Evolutionary conservation across 2,888 invertebrate species (phyloP).

Genomic region (Monoplex corrugatus): DNA sequence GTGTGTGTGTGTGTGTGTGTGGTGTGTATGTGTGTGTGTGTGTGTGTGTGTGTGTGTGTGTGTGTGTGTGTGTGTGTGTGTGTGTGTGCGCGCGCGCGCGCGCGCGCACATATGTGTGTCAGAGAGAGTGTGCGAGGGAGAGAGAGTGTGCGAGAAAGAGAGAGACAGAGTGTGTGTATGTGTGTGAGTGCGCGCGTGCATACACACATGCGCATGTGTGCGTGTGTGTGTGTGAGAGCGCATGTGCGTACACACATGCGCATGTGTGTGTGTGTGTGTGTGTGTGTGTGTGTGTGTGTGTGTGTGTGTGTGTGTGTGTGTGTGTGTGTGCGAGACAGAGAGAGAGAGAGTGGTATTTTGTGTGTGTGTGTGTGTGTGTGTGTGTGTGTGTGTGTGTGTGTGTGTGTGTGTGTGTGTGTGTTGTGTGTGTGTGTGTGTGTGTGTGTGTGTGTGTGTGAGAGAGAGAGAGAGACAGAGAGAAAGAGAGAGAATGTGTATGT

Average conservation of each 20-base stretch:
- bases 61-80: no score
- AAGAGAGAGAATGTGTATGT: neutral
- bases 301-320: conserved; percentile 2
- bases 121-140: neutral
- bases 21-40: neutral
- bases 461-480: neutral
- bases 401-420: conserved; percentile 10
- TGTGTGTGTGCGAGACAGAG: neutral
- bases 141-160: conserved; percentile 4
- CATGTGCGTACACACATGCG: neutral
- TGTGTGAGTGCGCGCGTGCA: neutral
- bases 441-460: neutral
- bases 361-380: conserved; percentile 20
- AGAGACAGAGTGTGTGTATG: neutral
- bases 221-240: conserved; percentile 3
- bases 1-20: neutral
- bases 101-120: no score
- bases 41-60: no score
- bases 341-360: neutral
- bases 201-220: neutral
- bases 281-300: conserved; percentile 1
- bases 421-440: conserved; percentile 31
- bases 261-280: neutral
- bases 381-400: neutral
- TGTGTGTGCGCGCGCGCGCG: no score